These are phyloP conservation scores for Nylanderia fulva DNA, from an alignment of 1,140 invertebrate genomes.

Conservation along the genomic window DNA sequence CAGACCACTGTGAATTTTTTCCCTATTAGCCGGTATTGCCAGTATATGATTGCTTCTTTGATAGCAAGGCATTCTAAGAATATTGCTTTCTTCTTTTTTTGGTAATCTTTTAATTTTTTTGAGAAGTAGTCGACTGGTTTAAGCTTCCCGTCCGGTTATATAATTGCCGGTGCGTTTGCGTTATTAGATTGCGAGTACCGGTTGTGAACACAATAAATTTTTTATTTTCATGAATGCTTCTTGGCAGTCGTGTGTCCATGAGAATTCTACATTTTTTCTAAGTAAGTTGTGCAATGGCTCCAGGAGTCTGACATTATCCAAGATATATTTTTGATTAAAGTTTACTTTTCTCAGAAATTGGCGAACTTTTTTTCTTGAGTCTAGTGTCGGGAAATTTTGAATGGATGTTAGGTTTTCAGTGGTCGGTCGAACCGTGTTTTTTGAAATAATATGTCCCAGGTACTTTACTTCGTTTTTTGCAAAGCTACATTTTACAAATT, in stretches of 20 bases:
- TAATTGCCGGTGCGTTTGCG: neutral
- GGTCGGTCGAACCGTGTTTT: no score
- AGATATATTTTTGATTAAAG: conserved; percentile 32
- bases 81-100: conserved; percentile 17
- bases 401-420: conserved; percentile 46
- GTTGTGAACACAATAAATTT: conserved; percentile 3
- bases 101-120: conserved; percentile 27
- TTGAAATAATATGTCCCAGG: no score
- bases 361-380: conserved; percentile 17
- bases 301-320: neutral
- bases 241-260: conserved; percentile 14
- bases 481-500: conserved; percentile 52
- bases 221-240: conserved; percentile 12
- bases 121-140: conserved; percentile 36
- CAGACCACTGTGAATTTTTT: conserved; percentile 59
- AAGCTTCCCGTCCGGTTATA: conserved; percentile 16
- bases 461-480: conserved; percentile 28
- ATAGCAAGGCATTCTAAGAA: no score
- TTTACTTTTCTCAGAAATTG: conserved; percentile 43
- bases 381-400: conserved; percentile 30
- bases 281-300: conserved; percentile 31
- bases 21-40: conserved; percentile 67
- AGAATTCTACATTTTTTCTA: neutral
- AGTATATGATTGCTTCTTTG: conserved; percentile 47
- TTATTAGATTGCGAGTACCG: conserved; percentile 16